Percentiles rank a stretch among this genome's conserved stretches.
Evolutionary conservation across 2,888 invertebrate genomes (phyloP).

Genomic region (Orthonychiurus folsomi): DNA sequence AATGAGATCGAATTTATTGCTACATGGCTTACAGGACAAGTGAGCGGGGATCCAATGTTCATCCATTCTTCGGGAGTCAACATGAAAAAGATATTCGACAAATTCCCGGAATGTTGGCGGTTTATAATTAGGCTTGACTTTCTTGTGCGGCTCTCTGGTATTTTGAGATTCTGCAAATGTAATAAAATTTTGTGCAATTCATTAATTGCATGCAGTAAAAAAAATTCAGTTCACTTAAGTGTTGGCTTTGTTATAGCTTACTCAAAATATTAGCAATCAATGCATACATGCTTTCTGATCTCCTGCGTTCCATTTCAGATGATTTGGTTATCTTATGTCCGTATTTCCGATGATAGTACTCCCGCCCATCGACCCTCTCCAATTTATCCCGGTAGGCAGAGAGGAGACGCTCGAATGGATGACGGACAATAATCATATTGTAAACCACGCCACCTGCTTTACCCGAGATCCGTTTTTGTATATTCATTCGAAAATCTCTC

Average conservation of each 20-base stretch:
- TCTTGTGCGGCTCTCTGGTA: background rate
- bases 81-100: conserved; percentile 25
- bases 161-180: background rate
- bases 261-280: background rate
- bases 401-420: conserved; percentile 34
- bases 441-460: conserved; percentile 1
- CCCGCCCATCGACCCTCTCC: conserved; percentile 31
- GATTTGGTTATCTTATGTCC: conserved; percentile 21
- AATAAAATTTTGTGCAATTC: too few species aligned
- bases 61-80: conserved; percentile 23
- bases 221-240: too few species aligned
- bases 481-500: conserved; percentile 24
- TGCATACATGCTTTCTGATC: background rate
- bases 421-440: conserved; percentile 35
- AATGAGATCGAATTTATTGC: conserved; percentile 29
- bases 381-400: conserved; percentile 37
- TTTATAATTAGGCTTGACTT: background rate
- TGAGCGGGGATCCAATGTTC: conserved; percentile 38
- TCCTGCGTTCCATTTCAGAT: background rate
- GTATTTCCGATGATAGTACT: conserved; percentile 29
- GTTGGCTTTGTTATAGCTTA: too few species aligned
- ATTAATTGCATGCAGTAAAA: too few species aligned
- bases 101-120: conserved; percentile 35
- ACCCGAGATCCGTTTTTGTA: background rate
- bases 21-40: conserved; percentile 34